These are phyloP conservation scores for Parascotia fuliginaria DNA, from an alignment of 2,888 invertebrate species.

Conservation along the genomic window DNA sequence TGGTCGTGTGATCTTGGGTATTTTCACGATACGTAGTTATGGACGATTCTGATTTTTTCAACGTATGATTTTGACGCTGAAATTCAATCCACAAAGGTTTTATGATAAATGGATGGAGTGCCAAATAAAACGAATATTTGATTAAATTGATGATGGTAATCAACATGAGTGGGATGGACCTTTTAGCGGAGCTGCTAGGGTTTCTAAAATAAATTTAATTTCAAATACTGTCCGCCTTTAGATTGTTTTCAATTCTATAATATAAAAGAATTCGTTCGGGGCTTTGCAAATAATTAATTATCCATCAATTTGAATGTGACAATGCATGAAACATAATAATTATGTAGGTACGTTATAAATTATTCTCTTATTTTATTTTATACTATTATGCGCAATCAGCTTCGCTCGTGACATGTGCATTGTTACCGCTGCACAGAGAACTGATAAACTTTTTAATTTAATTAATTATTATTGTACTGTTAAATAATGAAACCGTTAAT, in stretches of 20 bases:
- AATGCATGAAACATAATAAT: not conserved
- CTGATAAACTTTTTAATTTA: too few species aligned
- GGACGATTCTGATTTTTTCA: too few species aligned
- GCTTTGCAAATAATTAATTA: not conserved
- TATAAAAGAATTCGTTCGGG: not conserved
- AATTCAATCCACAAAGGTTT: constrained; percentile 10
- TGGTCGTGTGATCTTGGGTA: too few species aligned
- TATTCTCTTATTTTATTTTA: too few species aligned
- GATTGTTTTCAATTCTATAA: not conserved
- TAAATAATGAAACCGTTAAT: too few species aligned
- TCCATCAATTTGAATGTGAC: not conserved
- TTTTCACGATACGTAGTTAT: too few species aligned
- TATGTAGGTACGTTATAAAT: too few species aligned
- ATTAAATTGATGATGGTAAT: constrained; percentile 30
- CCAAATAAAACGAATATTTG: constrained; percentile 30
- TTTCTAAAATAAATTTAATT: not conserved
- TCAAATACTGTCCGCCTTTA: not conserved
- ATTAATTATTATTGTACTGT: too few species aligned
- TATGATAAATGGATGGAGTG: constrained; percentile 16
- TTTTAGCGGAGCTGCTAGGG: constrained; percentile 4
- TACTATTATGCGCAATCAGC: too few species aligned
- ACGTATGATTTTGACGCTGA: not conserved
- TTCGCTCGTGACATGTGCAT: too few species aligned
- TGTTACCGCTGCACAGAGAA: too few species aligned
- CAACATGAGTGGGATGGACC: constrained; percentile 14